Evolutionary conservation across 2,888 invertebrate species (phyloP), one percentile per base, ranked within the genome.

Genomic region (Hydrotaea diabolus): DNA sequence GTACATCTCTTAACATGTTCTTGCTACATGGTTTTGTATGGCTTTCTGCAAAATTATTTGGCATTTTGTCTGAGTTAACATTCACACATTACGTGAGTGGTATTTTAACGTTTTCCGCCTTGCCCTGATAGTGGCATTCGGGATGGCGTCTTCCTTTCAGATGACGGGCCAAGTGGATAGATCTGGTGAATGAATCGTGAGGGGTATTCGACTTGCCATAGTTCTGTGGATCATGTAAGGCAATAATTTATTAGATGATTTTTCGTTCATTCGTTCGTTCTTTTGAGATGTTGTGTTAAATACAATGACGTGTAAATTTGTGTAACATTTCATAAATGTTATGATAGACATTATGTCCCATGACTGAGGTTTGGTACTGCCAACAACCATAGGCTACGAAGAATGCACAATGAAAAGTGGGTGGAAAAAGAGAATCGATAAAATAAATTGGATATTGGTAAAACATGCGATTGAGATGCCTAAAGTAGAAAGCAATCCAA

Each of bases 31-130:
- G n/a, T 49, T 49, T 49, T 49, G 49, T 49, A 49, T 49, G 49
- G 49, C 49, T 49, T 49, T 49, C 49, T 49, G 23, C 55, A 57
- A 57, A 57, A 57, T 57, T 57, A 57, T 57, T 57, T 57, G 55
- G 55, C 23, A 57, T 57, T 57, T 57, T 57, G 55, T 49, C 49
- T 49, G 49, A 49, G 49, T 49, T 49, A 49, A 49, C 49, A 49
- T 49, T 49, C 49, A 2, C 49, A n/a, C 49, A 49, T 0, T 49
- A 49, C 49, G 49, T 49, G 49, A 49, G 49, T 49, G 49, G 49
- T n/a, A 2, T 49, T 1, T 49, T 49, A 49, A 49, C 49, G 13
- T n/a, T 31, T 31, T 43, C 43, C 43, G 43, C 7, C 7, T 31
- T 15, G n/a, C n/a, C 49, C 49, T 2, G 15, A 15, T 49, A n/a